Evolutionary conservation across 2,797 vertebrate genomes (phyloP), one percentile per base, ranked within the genome.

Genomic region (Epinephelus malabaricus): DNA sequence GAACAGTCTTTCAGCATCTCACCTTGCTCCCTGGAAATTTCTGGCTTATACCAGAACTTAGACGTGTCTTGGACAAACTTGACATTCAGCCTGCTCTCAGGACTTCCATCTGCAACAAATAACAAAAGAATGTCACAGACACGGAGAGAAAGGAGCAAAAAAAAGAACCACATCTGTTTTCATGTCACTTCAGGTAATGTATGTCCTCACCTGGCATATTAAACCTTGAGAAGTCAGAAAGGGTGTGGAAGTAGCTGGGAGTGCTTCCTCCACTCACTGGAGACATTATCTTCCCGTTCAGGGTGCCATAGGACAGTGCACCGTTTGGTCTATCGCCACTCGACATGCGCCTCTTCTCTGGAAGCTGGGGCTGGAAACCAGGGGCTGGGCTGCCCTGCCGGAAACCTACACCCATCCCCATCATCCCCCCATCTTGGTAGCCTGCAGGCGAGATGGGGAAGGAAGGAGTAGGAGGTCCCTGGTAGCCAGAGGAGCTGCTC

Each of bases 51-150:
- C 98, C 98, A 99, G 92, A 97, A 99, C 91, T 98, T 99, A 79
- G 98, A 97, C 17, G 98, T 99, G 90, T 99, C 98, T 94, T 99
- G 98, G 64, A 99, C 98, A 94, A 99, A 99, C 91, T 99, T 99
- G 81, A 98, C 97, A 13, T 97, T 98, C 56, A 98, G 94, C 86
- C 96, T 95, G 7, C 96, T 97, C 86, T 99, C 98, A 0, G 97
- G 97, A 84, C 96, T 97, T 83, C 96, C 96, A 84, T 99, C 98
- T 99, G 89, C 59, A 87, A 62, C 14, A 23, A 63, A 71, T 64
- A 73, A 15, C 60, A 75, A 47, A 23, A 54, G 0, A 67, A 54
- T 60, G 46, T 70, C 46, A 69, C 15, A 69, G 3, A 72, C 46
- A 69, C 5, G 0, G 12, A 34, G 30, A 15, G 15, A 67, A 45